Base-by-base conservation (phyloP, 1,140 invertebrate species). In the Rhagoletis zephyria region DNA sequence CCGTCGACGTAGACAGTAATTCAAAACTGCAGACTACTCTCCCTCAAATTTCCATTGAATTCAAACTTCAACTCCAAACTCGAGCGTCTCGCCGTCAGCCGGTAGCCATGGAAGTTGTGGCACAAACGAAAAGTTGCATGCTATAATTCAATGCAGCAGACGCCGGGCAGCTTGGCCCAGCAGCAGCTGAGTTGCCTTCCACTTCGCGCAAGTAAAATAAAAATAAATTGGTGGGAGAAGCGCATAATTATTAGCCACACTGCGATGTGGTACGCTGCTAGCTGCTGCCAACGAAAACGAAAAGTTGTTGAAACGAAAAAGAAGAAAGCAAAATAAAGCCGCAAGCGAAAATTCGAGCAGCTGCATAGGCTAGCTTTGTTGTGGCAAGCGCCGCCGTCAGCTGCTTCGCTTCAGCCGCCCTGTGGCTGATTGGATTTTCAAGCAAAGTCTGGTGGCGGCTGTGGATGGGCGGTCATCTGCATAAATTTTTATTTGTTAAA, bases 121-220 rank as follows among this genome's bases (percentile, higher is more conserved):
- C 74, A 81, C 74, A 30, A 81, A 56, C 48, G 48, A 81, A 81
- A 81, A 56, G 74, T 81, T 81, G 74, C 48, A 81, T 81, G 74
- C 74, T 48, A 81, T 81, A 56, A 81, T 56, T 81, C 74, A 81
- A 48, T 81, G 74, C 48, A 51, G 51, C 74, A 30, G 74, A 56
- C 74, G n/a, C 16, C 48, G 74, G 19, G 74, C 74, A 56, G 14
- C 5, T 48, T 81, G 7, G 0, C 74, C n/a, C 74, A 59, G 45
- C 51, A 5, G n/a, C 74, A 59, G 45, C 51, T 7, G n/a, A 81
- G 16, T 48, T 81, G 19, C 48, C 74, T 81, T 81, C 48, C 5
- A 56, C n/a, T 10, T 67, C 64, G 1, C 48, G 16, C 9, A 63
- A 77, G 7, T 6, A 77, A 48, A 81, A 81, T 81, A 19, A n/a